Conservation (phyloP, 2,797 vertebrate genomes). For the Pseudotriccus pelzelni region DNA sequence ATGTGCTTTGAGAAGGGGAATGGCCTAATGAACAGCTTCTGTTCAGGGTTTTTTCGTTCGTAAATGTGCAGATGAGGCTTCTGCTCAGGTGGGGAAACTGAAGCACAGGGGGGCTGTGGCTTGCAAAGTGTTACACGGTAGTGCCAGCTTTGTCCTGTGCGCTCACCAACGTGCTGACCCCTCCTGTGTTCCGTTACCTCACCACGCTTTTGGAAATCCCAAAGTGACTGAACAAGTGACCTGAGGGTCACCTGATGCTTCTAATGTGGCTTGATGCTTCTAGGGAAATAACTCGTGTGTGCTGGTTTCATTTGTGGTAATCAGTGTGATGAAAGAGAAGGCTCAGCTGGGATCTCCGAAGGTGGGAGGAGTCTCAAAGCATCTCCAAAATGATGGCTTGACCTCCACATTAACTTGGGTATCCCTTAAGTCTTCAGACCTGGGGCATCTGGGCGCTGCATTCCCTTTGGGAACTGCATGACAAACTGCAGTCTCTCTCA, state of each 20-base stretch:
- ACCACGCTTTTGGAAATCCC: not conserved
- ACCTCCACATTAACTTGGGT: not conserved
- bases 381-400: not conserved
- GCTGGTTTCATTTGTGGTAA: not conserved
- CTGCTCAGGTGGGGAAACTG: not conserved
- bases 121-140: not conserved
- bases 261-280: not conserved
- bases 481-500: accelerated
- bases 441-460: not conserved
- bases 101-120: not conserved
- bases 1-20: not conserved
- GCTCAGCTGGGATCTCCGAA: not conserved
- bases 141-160: not conserved
- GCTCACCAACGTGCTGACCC: not conserved
- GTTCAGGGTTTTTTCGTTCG: not conserved
- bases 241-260: not conserved
- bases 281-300: not conserved
- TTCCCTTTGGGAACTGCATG: not conserved
- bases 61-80: not conserved
- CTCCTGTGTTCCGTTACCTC: not conserved
- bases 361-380: not conserved
- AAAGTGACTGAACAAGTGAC: not conserved
- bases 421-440: not conserved
- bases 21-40: not conserved
- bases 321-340: not conserved